phyloP scores from a whole-genome alignment of 2,888 invertebrate species.

The Hymenopus coronatus region DNA sequence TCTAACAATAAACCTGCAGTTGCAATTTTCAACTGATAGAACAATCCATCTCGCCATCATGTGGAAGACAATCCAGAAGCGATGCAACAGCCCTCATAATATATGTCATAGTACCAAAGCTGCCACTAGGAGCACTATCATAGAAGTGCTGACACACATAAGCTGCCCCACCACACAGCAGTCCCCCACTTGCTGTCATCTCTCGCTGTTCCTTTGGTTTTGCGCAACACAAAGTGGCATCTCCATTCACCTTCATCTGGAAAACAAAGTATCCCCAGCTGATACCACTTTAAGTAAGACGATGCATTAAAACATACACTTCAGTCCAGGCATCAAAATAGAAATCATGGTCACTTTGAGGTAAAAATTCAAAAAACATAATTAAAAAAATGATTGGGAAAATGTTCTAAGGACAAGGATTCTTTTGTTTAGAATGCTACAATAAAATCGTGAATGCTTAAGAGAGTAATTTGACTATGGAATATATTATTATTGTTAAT shows the following conservation, averaged over 20 bases:
- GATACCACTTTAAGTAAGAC: no score
- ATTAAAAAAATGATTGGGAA: no score
- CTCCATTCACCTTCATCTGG: constrained; percentile 83
- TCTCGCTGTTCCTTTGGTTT: constrained; percentile 65
- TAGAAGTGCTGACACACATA: constrained; percentile 96
- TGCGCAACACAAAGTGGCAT: constrained; percentile 91
- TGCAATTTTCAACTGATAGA: constrained; percentile 45
- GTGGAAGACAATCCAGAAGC: constrained; percentile 70
- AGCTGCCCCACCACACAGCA: constrained; percentile 88
- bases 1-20: no score
- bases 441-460: no score
- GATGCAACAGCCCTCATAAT: constrained; percentile 80
- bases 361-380: no score
- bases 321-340: no score
- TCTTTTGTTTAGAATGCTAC: no score
- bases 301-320: no score
- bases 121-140: constrained; percentile 96
- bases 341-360: no score
- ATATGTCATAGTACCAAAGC: constrained; percentile 97
- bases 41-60: constrained; percentile 77
- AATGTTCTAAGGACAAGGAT: no score
- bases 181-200: constrained; percentile 58
- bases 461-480: no score
- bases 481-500: no score
- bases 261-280: constrained; percentile 31